Evolutionary conservation across 2,797 vertebrate genomes (phyloP), one percentile per base, ranked within the genome.

Genomic region (Ptychobarbus kaznakovi): DNA sequence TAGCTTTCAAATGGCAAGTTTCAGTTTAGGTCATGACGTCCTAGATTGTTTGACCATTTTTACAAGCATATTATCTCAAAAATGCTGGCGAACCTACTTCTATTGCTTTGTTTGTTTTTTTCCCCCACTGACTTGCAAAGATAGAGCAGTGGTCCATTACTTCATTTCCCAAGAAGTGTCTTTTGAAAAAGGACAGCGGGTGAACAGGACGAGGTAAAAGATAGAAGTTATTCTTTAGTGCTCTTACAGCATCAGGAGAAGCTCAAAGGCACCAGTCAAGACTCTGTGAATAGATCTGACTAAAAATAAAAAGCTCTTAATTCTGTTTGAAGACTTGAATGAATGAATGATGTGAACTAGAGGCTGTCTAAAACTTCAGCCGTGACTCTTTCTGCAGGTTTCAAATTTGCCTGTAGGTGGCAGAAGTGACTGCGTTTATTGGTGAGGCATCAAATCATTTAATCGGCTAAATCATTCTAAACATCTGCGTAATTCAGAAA

Each of bases 281-380:
- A 77, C 10, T 44, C n/a, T 82, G 70, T 51, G 65, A 82, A 77
- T 86, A 86, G 63, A 69, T 10, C 13, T 0, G 28, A 69, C 85
- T 82, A 70, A 46, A 82, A 78, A 69, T 46, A 82, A 82, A 81
- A 46, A 81, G 69, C 77, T 86, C 25, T 75, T 81, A 32, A 38
- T 78, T 75, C 46, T 53, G 22, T 72, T 38, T 40, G 18, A 72
- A 69, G 46, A 58, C 12, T 2, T 32, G 32, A 32, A 32, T 32
- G 32, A 32, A 32, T 32, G 32, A 32, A 32, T 32, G 32, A 32
- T 32, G n/a, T 22, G 12, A 61, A 63, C 53, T 82, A 42, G 80
- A 82, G 53, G 69, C 72, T 51, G 44, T 44, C 49, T 20, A 20
- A 58, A 18, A 58, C 49, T 80, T 22, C 28, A 35, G n/a, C 20